These are phyloP conservation scores for Myiagra hebetior DNA, from an alignment of 2,113 vertebrate species.

Conservation along the genomic window DNA sequence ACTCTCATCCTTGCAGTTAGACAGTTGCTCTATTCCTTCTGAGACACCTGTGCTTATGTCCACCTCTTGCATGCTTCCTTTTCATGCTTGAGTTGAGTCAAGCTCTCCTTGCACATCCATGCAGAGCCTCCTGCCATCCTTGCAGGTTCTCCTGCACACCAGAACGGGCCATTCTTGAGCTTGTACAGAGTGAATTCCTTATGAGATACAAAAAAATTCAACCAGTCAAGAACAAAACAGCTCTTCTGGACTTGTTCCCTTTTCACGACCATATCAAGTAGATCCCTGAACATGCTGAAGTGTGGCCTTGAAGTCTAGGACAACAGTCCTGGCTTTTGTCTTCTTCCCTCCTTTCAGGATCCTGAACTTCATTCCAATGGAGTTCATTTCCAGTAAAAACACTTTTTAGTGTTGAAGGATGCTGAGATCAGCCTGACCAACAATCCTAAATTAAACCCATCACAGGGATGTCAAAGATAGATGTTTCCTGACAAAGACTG, in stretches of 20 bases:
- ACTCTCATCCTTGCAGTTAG: neutral
- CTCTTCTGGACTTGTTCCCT: neutral
- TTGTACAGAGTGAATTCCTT: neutral
- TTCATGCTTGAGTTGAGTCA: neutral
- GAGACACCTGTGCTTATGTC: neutral
- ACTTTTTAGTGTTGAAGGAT: neutral
- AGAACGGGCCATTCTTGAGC: neutral
- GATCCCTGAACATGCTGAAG: neutral
- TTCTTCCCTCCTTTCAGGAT: neutral
- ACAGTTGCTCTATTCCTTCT: neutral
- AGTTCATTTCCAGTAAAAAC: neutral
- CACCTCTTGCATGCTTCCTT: neutral
- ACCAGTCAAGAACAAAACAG: neutral
- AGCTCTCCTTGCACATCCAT: neutral
- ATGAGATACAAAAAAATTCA: neutral
- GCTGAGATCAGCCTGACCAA: neutral
- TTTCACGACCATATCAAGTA: neutral
- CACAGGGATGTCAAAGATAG: neutral
- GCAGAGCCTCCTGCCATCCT: neutral
- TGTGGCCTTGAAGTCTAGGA: neutral
- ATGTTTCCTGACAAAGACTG: neutral
- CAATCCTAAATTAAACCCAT: neutral
- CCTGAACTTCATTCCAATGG: neutral
- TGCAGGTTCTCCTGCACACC: neutral
- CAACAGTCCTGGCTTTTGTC: neutral